Conservation (phyloP, 2,113 vertebrate species). For the Struthidea cinerea region DNA sequence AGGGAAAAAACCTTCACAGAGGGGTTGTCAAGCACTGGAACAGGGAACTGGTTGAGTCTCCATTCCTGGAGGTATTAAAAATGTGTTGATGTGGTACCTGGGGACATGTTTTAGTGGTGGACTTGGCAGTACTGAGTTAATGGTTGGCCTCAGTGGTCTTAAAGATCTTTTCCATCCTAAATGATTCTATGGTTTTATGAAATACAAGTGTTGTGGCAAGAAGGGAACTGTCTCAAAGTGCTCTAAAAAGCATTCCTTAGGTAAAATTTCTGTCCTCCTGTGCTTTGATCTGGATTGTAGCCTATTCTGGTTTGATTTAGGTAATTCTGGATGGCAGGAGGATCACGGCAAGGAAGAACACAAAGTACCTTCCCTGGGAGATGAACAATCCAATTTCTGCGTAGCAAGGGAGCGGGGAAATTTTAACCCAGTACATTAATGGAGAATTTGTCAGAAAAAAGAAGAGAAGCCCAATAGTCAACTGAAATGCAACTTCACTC, state of each 20-base stretch:
- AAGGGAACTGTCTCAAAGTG: not conserved
- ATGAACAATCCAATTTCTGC: constrained; percentile 18
- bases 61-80: not conserved
- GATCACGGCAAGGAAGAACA: not conserved
- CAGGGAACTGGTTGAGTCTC: not conserved
- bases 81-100: not conserved
- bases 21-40: not conserved
- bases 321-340: not conserved
- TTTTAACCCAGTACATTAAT: not conserved
- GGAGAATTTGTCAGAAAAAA: not conserved
- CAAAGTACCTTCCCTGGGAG: not conserved
- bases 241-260: not conserved
- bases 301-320: not conserved
- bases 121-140: not conserved
- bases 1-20: not conserved
- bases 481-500: not conserved
- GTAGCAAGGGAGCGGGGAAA: not conserved
- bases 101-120: not conserved
- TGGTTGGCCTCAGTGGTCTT: not conserved
- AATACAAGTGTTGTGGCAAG: not conserved
- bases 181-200: not conserved
- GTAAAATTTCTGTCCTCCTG: not conserved
- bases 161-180: not conserved
- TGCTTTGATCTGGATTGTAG: not conserved
- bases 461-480: not conserved